Base-by-base conservation (phyloP, 2,888 invertebrate genomes). In the Noctuana brunneofusca region DNA sequence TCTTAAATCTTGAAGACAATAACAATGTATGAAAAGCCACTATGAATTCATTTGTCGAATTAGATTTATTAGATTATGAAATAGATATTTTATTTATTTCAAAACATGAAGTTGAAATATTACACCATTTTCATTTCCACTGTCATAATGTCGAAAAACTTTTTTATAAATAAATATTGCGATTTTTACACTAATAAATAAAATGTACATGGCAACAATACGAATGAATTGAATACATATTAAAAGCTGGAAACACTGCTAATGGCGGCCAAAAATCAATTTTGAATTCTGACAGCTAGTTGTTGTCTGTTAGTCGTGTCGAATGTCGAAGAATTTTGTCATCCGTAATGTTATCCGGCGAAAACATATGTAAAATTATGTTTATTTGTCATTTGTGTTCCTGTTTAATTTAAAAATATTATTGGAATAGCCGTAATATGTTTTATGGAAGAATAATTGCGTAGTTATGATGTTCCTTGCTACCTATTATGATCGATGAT, bases 241-340 rank as follows among this genome's bases (percentile, higher is more conserved):
- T n/a, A n/a, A n/a, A n/a, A n/a, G n/a, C n/a, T 81, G 58, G 24
- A 5, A 24, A 3, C 24, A 24, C 5, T 57, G 68, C 74, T 73
- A 86, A 88, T 88, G 87, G 89, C 88, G 86, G 81, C 83, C 82
- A 84, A 89, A 90, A 90, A 89, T 90, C 90, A 89, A 90, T 90
- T 90, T 90, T 85, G 77, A 87, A 85, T 80, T 79, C 68, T 85
- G 87, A 85, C 81, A 81, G 69, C 52, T 24, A n/a, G 55, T 63
- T 68, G 65, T 68, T 68, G 48, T 53, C 49, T 63, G 58, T 58
- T 38, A n/a, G n/a, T n/a, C n/a, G n/a, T n/a, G n/a, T n/a, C n/a
- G n/a, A n/a, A n/a, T 62, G 35, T 32, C 41, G 60, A 18, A 16
- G 43, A 63, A 60, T 48, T 58, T 62, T 66, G 60, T 60, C 59